Base-by-base conservation (phyloP, 2,888 invertebrate species). In the Zygogramma bicolorata region DNA sequence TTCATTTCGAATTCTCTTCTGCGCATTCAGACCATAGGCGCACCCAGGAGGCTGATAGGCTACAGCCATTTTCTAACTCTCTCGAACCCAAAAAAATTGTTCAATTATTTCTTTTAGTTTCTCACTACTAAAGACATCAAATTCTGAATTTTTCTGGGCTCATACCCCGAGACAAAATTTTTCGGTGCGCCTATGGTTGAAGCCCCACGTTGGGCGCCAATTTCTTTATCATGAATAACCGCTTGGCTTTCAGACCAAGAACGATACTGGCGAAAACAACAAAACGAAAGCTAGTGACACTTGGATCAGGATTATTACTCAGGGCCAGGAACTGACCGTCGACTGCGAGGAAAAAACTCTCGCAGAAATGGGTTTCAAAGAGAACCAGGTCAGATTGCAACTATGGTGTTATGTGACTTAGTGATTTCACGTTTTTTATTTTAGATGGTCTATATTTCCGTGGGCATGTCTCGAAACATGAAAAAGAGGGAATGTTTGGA, bases 321-420 rank as follows among this genome's bases (percentile, higher is more conserved):
- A 95, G 84, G 97, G 97, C 0, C 97, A 97, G 86, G 98, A 98
- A 85, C 88, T 98, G 6, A 95, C 95, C 0, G 94, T 95, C 3
- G 97, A 98, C 81, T 95, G 95, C 81, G 97, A 98, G 85, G 97
- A 97, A 84, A 94, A 97, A 79, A 95, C 95, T 1, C 88, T 97
- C 1, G 93, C 93, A 42, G 97, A 97, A 85, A 94, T 97, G 90
- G 96, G 97, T 22, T 96, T 97, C 84, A 98, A 97, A 85, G 97
- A 98, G 85, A 93, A 95, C 84, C 97, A 97, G 90, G 93, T 93
- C 40, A 25, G 34, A 18, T n/a, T 58, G 8, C 59, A 62, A 40
- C n/a, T 18, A 25, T 69, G 58, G 0, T 27, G n/a, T 25, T 25
- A 10, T 13, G 13, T 31, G n/a, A n/a, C 18, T n/a, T n/a, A n/a